Evolutionary conservation across 2,797 vertebrate genomes (phyloP).

Genomic region (Mormyrus hasselquistii): DNA sequence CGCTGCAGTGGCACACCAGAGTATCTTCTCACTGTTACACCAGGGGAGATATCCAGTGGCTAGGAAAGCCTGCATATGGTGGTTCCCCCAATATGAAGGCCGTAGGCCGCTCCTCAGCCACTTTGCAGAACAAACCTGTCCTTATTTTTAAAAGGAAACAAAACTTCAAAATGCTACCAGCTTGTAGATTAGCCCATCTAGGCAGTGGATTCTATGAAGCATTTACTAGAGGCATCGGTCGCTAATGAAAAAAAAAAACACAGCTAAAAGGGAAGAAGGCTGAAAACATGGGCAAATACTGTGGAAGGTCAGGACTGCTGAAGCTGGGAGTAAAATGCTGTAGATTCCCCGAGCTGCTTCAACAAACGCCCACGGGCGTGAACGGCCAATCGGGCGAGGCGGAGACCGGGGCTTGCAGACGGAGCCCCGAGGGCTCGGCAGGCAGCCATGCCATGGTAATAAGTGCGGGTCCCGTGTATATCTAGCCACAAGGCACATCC

Average conservation of each 20-base stretch:
- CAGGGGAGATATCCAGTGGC: neutral
- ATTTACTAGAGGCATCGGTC: neutral
- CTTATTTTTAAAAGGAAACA: neutral
- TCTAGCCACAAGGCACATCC: slow-evolving; percentile 42
- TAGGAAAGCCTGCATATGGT: neutral
- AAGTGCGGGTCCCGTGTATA: neutral
- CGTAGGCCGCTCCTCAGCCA: slow-evolving; percentile 18
- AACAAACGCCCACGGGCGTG: neutral
- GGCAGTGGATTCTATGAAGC: neutral
- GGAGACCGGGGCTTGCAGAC: neutral
- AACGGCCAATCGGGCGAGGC: neutral
- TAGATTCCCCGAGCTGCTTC: neutral
- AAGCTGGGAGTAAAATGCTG: neutral
- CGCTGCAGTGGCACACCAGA: neutral
- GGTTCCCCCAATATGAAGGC: neutral
- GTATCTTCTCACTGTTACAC: neutral
- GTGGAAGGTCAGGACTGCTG: neutral
- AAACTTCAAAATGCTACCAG: neutral
- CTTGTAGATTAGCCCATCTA: neutral
- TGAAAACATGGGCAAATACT: neutral
- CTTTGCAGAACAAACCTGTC: neutral
- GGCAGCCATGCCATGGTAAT: neutral
- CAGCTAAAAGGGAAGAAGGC: neutral
- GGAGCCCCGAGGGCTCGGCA: neutral
- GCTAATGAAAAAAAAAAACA: neutral